Base-by-base conservation (phyloP, 2,113 vertebrate species). In the Baryphthengus martii region DNA sequence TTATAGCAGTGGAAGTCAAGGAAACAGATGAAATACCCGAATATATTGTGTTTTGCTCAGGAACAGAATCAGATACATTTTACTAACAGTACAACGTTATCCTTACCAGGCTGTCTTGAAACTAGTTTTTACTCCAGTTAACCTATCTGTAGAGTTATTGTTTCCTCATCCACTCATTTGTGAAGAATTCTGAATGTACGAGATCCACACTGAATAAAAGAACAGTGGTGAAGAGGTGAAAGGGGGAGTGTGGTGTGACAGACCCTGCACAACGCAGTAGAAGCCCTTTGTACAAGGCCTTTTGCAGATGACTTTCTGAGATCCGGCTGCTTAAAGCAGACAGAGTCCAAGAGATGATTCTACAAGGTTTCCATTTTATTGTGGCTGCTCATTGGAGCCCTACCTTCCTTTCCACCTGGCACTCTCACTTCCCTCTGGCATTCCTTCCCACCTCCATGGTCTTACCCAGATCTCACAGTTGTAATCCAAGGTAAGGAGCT, bases 61-160 rank as follows among this genome's bases (percentile, higher is more conserved):
- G 74, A 92, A 67, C 6, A 49, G 12, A 71, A n/a, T 31, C 33
- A 66, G 4, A 3, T 44, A 29, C 29, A 23, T 52, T 62, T 85
- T 59, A 79, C 58, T 53, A 49, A 53, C 7, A 56, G 17, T 25
- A 56, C 13, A 33, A 10, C 10, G 2, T 56, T 56, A 40, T 33
- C 7, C 24, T 85, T 61, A 74, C 15, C 10, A 85, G 19, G 17
- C 12, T 50, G 62, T 29, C 45, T 66, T 53, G 31, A 90, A 80
- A 35, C 1, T 16, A 67, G 67, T 49, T 79, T 26, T 91, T 72
- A 29, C 24, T 67, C 13, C 71, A 39, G 13, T 56, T 88, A 47
- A 49, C 18, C 17, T 52, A 39, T 17, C 17, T 1, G 1, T 74
- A 3, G 37, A 6, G 11, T 47, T 66, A 25, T 19, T 0, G 0